Evolutionary conservation across 2,888 invertebrate genomes (phyloP).

Genomic region (Patella pellucida): DNA sequence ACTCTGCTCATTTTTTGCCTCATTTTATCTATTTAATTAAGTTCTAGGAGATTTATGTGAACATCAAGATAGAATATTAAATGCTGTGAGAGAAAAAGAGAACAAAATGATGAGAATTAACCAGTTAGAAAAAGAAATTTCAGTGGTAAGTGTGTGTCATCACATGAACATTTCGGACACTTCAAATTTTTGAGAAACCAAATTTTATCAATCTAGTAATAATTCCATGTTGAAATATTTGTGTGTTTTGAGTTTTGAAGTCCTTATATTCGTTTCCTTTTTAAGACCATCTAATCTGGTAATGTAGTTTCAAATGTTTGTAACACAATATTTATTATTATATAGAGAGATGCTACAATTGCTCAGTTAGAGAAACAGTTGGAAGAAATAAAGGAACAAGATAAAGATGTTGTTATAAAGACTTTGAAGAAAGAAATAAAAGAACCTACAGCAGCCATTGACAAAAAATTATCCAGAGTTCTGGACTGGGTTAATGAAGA

Average conservation of each 20-base stretch:
- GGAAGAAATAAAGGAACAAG: slow-evolving; percentile 27
- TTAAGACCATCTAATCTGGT: too few relatives aligned
- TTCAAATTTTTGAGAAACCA: too few relatives aligned
- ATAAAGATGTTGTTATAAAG: slow-evolving; percentile 30
- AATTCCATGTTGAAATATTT: too few relatives aligned
- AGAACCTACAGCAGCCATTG: slow-evolving; percentile 37
- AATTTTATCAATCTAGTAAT: too few relatives aligned
- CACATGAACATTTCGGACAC: too few relatives aligned
- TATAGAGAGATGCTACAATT: slow-evolving; percentile 49
- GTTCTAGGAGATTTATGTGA: slow-evolving; percentile 48
- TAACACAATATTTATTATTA: too few relatives aligned
- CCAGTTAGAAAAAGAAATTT: slow-evolving; percentile 38
- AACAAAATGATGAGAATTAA: slow-evolving; percentile 28
- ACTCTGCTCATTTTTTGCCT: neutral
- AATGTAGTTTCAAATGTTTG: too few relatives aligned
- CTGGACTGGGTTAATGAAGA: slow-evolving; percentile 28
- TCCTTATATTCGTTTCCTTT: too few relatives aligned
- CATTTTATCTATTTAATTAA: slow-evolving; percentile 28
- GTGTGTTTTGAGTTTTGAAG: too few relatives aligned
- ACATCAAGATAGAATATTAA: slow-evolving; percentile 45
- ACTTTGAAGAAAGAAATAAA: slow-evolving; percentile 39
- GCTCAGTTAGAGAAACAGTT: slow-evolving; percentile 37
- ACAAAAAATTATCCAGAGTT: slow-evolving; percentile 40
- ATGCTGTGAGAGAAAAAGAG: slow-evolving; percentile 42
- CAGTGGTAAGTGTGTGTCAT: slow-evolving; percentile 26